A percentile compares a stretch with the other conserved stretches of the same genome.
These are phyloP conservation scores for Vespertilio murinus DNA, from an alignment of 2,797 vertebrate species.

Conservation along the genomic window DNA sequence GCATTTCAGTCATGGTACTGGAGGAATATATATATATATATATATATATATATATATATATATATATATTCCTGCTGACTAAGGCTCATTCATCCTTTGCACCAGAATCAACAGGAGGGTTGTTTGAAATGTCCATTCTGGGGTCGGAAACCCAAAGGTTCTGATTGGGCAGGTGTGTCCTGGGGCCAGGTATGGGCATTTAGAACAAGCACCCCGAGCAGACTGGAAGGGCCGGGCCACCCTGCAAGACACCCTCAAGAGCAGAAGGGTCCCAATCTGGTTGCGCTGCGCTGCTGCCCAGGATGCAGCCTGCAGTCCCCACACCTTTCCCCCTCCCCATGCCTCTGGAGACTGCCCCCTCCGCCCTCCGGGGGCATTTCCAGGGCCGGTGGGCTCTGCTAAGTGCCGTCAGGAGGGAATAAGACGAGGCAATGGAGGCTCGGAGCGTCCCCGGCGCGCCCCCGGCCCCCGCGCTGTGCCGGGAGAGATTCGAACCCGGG, in stretches of 20 bases:
- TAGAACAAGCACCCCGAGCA: background rate
- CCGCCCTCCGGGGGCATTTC: background rate
- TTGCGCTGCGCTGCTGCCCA: accelerated
- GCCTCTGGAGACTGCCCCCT: background rate
- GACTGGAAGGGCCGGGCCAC: background rate
- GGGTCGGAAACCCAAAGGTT: background rate
- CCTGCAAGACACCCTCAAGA: background rate
- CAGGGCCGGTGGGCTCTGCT: background rate
- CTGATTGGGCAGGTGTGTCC: background rate
- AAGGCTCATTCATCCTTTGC: background rate
- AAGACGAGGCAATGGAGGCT: background rate
- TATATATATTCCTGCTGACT: too few species aligned
- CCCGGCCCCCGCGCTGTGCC: accelerated
- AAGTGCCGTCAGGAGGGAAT: background rate
- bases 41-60: too few species aligned
- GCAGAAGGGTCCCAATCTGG: background rate
- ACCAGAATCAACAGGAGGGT: background rate
- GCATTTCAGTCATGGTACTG: background rate
- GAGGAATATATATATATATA: background rate
- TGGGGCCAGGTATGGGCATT: background rate
- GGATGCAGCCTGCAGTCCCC: background rate
- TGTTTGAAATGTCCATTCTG: background rate
- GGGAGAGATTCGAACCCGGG: slow-evolving; percentile 52
- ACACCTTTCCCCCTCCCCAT: background rate
- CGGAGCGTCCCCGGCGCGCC: background rate